Evolutionary conservation across 2,797 vertebrate genomes (phyloP).

Genomic region (Sternotherus odoratus): DNA sequence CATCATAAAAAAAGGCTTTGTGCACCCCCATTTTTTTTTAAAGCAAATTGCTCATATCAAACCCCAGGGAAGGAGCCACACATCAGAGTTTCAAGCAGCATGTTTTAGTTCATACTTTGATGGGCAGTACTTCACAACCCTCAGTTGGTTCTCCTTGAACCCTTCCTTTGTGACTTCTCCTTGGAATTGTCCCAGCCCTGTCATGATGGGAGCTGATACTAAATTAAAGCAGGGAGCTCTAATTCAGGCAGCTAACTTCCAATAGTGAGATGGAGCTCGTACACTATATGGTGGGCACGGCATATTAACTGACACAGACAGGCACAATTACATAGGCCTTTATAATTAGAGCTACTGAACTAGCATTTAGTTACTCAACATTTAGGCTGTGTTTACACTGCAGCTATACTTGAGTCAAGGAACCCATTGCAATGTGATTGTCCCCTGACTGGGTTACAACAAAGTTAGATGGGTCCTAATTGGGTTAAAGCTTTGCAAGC

Average conservation of each 20-base stretch:
- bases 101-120: background rate
- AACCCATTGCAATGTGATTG: fast-evolving
- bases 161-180: background rate
- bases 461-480: background rate
- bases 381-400: background rate
- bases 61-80: background rate
- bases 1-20: background rate
- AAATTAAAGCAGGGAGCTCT: background rate
- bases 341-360: background rate
- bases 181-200: background rate
- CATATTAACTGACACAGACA: background rate
- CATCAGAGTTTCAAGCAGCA: background rate
- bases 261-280: background rate
- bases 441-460: background rate
- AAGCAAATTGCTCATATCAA: background rate
- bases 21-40: background rate
- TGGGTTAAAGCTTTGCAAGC: background rate
- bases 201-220: background rate
- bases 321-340: background rate
- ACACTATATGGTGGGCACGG: background rate
- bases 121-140: background rate
- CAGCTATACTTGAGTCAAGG: background rate
- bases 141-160: background rate
- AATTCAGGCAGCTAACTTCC: background rate
- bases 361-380: background rate